Evolutionary conservation across 2,113 vertebrate genomes (phyloP).

Genomic region (Antechinus flavipes): DNA sequence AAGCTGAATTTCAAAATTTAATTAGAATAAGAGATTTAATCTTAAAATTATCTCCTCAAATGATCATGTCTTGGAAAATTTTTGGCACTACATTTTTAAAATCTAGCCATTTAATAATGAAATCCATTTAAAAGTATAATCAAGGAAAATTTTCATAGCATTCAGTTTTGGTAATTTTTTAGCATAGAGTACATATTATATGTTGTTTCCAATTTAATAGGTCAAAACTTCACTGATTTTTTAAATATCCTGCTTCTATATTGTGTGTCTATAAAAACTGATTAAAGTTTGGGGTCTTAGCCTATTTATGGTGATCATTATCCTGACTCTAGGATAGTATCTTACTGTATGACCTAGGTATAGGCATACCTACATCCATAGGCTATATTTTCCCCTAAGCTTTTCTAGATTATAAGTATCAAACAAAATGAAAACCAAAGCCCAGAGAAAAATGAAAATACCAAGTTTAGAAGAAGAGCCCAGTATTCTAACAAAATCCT

Average conservation of each 20-base stretch:
- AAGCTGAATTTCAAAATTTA: background rate
- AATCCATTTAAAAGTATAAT: too few species aligned
- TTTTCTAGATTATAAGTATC: constrained; percentile 11
- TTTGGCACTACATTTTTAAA: background rate
- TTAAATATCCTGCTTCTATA: background rate
- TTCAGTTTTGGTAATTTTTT: background rate
- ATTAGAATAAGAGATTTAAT: background rate
- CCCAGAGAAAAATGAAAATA: background rate
- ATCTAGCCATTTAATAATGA: background rate
- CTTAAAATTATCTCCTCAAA: background rate
- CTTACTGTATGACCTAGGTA: background rate
- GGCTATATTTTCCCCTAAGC: constrained; percentile 68
- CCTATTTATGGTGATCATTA: too few species aligned
- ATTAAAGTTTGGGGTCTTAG: background rate
- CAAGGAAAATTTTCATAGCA: background rate
- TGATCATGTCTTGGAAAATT: background rate
- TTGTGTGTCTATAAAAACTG: background rate
- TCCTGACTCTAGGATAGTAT: too few species aligned
- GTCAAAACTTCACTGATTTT: background rate
- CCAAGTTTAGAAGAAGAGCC: background rate
- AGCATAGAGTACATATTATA: background rate
- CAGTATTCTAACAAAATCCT: background rate
- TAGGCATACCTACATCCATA: constrained; percentile 51
- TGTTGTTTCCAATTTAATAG: background rate
- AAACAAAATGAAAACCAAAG: background rate